These are phyloP conservation scores for Exocentrus adspersus DNA, from an alignment of 2,888 invertebrate genomes.

Conservation along the genomic window DNA sequence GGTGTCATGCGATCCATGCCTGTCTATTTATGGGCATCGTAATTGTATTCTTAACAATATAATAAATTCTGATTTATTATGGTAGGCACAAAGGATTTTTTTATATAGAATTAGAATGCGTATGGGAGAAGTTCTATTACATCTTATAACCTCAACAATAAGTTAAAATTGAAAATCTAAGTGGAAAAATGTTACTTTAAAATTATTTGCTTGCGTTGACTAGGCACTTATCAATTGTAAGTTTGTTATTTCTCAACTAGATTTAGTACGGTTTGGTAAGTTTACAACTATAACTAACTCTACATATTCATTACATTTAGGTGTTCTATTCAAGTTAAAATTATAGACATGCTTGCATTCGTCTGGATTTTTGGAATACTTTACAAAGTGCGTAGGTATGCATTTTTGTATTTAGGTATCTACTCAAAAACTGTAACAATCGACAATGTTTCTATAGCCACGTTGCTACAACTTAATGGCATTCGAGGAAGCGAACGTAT, in stretches of 20 bases:
- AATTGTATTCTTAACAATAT: slow-evolving; percentile 37
- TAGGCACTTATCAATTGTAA: no score
- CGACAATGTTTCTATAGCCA: no score
- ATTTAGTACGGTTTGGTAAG: no score
- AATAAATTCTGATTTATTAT: slow-evolving; percentile 37
- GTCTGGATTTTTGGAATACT: no score
- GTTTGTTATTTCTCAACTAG: no score
- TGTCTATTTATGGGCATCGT: slow-evolving; percentile 38
- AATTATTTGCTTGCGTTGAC: not conserved
- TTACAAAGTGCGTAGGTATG: no score
- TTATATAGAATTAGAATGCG: slow-evolving; percentile 26
- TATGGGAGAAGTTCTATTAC: slow-evolving; percentile 27
- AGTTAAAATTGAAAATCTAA: slow-evolving; percentile 17
- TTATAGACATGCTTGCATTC: not conserved
- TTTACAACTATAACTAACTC: no score
- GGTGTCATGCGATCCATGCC: slow-evolving; percentile 35
- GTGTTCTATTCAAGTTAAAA: not conserved
- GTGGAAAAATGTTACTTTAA: slow-evolving; percentile 18
- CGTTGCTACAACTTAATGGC: not conserved
- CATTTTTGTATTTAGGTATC: no score
- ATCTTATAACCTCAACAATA: slow-evolving; percentile 24
- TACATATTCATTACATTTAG: no score
- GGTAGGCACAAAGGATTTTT: slow-evolving; percentile 24
- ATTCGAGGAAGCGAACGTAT: not conserved
- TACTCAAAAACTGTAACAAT: no score